A percentile compares a stretch with the other conserved stretches of the same genome.
Evolutionary conservation across 2,797 vertebrate species (phyloP).

Genomic region (Morelia viridis): DNA sequence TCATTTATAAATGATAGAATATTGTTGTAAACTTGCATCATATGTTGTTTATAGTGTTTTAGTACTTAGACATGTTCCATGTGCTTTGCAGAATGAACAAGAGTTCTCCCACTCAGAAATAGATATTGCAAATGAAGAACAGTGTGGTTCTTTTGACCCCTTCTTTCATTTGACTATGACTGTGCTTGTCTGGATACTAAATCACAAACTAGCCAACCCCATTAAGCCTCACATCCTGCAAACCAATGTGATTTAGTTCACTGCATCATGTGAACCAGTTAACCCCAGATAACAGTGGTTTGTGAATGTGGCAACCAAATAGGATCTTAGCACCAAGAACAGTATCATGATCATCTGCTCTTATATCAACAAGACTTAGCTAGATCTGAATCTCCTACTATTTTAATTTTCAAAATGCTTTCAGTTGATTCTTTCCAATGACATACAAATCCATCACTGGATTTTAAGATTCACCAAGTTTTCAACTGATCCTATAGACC

Average conservation of each 20-base stretch:
- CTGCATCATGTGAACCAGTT: neutral
- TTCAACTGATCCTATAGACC: neutral
- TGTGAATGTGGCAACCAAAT: neutral
- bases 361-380: neutral
- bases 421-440: neutral
- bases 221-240: neutral
- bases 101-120: neutral
- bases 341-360: neutral
- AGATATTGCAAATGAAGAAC: neutral
- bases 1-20: neutral
- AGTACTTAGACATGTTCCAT: neutral
- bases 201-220: neutral
- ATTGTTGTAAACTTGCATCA: neutral
- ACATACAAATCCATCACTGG: neutral
- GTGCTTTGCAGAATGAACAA: conserved; percentile 10
- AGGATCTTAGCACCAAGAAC: neutral
- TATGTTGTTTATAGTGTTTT: neutral
- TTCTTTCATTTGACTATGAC: neutral
- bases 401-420: neutral
- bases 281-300: neutral
- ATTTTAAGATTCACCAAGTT: neutral
- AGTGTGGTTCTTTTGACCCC: neutral
- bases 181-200: neutral
- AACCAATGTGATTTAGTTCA: neutral
- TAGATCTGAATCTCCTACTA: neutral